Base-by-base conservation (phyloP, 2,113 vertebrate genomes). In the Siniperca knerii region DNA sequence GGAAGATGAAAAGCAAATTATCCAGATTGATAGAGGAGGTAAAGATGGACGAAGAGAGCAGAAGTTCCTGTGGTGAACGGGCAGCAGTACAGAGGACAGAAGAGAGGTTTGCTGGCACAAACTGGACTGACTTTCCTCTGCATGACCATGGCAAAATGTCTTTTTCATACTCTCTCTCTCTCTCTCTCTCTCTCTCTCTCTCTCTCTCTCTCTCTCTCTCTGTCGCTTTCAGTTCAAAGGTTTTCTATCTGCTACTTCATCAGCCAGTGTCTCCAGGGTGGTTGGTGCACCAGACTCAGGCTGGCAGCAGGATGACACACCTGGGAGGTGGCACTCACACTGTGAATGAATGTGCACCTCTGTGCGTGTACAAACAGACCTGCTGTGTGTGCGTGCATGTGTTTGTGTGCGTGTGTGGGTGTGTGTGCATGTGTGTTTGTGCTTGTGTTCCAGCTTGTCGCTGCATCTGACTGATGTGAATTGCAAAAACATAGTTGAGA, bases 221-320 rank as follows among this genome's bases (percentile, higher is more conserved):
- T 79, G 65, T 70, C n/a, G 21, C 55, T 46, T 62, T 78, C 50
- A 83, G 79, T 81, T 89, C 81, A 90, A 87, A 91, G 87, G 74
- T 90, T 90, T 87, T 87, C 82, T 88, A 84, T 92, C 81, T 86
- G 70, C 78, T 72, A 72, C 86, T 94, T 90, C 81, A 94, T 91
- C 92, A 87, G 86, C 76, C 60, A 8, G 48, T 54, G 78, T 91
- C 91, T 89, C 91, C 42, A 9, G 83, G 81, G 82, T 50, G 52
- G n/a, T 25, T n/a, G 64, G 54, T 72, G 84, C 76, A 82, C 46
- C 89, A 68, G 78, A 80, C 75, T 50, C 71, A 73, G 78, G 60
- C 84, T 60, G 77, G 79, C 75, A 68, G 89, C 83, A 66, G 69
- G 46, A 83, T 75, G 76, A 85, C 87, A 88, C 83, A 73, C 89